Percentiles rank a stretch among this genome's conserved stretches.
Conservation (phyloP, 2,888 invertebrate genomes). For the Keiferia lycopersicella region DNA sequence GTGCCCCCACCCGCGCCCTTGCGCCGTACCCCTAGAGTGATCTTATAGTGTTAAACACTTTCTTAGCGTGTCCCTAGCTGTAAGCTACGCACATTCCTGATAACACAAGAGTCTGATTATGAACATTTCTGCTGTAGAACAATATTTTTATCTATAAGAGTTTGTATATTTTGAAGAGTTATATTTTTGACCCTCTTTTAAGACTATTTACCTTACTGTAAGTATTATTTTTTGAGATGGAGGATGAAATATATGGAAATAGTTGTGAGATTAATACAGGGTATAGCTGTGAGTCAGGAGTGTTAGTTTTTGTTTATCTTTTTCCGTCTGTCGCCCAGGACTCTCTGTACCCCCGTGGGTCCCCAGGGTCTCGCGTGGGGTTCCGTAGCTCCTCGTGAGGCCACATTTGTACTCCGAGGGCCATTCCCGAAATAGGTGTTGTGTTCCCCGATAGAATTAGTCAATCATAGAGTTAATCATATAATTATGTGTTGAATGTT, state of each 20-base stretch:
- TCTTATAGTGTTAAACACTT: slow-evolving; percentile 59
- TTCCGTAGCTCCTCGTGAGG: slow-evolving; percentile 30
- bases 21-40: slow-evolving; percentile 51
- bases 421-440: slow-evolving; percentile 59
- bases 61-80: slow-evolving; percentile 58
- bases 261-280: slow-evolving; percentile 74
- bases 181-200: slow-evolving; percentile 75
- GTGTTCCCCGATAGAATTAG: slow-evolving; percentile 63
- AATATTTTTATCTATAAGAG: slow-evolving; percentile 70
- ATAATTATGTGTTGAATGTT: slow-evolving; percentile 72
- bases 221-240: slow-evolving; percentile 65
- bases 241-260: slow-evolving; percentile 48
- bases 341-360: slow-evolving; percentile 1
- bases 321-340: slow-evolving; percentile 32
- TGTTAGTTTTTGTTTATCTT: slow-evolving; percentile 39
- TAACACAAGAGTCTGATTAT: slow-evolving; percentile 74
- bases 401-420: slow-evolving; percentile 38
- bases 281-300: slow-evolving; percentile 61
- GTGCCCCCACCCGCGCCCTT: slow-evolving; percentile 41
- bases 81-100: slow-evolving; percentile 79
- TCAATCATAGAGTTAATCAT: slow-evolving; percentile 40
- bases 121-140: slow-evolving; percentile 75
- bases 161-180: slow-evolving; percentile 74
- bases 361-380: background rate
- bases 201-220: slow-evolving; percentile 66